phyloP scores from a whole-genome alignment of 1,140 invertebrate genomes.

The Monochamus saltuarius region DNA sequence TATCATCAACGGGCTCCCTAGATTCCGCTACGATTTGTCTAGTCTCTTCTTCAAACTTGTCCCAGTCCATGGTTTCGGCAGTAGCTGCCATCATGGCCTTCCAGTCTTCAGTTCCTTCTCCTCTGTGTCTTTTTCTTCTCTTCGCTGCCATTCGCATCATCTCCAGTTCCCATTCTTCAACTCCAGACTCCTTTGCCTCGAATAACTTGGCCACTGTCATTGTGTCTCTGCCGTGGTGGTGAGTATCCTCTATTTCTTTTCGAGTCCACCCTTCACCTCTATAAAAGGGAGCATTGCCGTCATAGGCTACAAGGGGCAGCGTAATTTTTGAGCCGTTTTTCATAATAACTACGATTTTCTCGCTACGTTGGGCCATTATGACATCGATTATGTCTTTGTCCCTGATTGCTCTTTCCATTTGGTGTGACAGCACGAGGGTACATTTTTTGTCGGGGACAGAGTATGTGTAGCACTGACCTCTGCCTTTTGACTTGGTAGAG shows the following conservation, averaged over 20 bases:
- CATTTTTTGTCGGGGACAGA: conserved; percentile 69
- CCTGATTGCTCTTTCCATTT: conserved; percentile 72
- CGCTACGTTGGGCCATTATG: conserved; percentile 70
- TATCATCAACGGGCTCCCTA: conserved; percentile 44
- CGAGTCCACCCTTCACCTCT: conserved; percentile 62
- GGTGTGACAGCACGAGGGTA: conserved; percentile 70
- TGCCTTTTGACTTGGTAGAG: conserved; percentile 51
- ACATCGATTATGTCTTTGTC: conserved; percentile 75
- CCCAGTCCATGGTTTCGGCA: conserved; percentile 48
- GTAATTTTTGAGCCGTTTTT: conserved; percentile 70
- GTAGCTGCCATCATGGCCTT: conserved; percentile 42
- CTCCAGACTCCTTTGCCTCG: conserved; percentile 70
- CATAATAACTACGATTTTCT: conserved; percentile 70
- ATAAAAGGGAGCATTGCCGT: conserved; percentile 60
- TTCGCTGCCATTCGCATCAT: conserved; percentile 46
- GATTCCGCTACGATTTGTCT: conserved; percentile 46
- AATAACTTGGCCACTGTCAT: conserved; percentile 70
- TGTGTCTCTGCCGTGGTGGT: conserved; percentile 57
- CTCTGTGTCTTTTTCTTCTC: conserved; percentile 50
- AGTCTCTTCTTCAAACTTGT: conserved; percentile 53
- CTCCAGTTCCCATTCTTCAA: conserved; percentile 59
- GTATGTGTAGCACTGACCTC: conserved; percentile 56
- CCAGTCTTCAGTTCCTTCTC: conserved; percentile 47
- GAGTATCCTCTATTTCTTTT: conserved; percentile 62
- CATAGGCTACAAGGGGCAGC: conserved; percentile 65